phyloP scores from a whole-genome alignment of 2,797 vertebrate genomes.

The Enteromius fasciolatus region DNA sequence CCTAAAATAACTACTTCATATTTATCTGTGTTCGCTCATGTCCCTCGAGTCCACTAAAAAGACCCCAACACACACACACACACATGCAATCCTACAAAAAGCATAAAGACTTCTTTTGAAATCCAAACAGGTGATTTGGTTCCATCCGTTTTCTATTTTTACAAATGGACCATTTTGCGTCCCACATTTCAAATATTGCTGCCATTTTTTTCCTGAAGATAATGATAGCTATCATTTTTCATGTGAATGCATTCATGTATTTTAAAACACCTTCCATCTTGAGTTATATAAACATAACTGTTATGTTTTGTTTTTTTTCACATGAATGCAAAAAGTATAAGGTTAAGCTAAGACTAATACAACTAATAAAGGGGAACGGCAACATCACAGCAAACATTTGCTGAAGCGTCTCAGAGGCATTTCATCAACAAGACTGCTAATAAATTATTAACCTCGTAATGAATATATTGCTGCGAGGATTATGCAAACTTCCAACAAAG shows the following conservation, averaged over 20 bases:
- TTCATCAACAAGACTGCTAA: conserved; percentile 53
- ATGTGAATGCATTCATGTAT: background rate
- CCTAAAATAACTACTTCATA: conserved; percentile 72
- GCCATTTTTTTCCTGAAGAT: background rate
- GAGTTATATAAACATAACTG: conserved; percentile 25
- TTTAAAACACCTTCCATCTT: background rate
- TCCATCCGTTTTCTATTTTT: background rate
- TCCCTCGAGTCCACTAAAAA: conserved; percentile 60
- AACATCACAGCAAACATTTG: conserved; percentile 54
- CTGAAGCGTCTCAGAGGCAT: conserved; percentile 45
- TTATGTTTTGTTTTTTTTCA: background rate
- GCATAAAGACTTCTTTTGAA: background rate
- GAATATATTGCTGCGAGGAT: conserved; percentile 55
- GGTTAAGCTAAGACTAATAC: conserved; percentile 53
- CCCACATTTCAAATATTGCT: background rate
- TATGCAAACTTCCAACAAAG: conserved; percentile 56
- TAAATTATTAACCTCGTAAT: conserved; percentile 59
- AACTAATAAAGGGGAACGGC: conserved; percentile 44
- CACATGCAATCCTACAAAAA: conserved; percentile 65
- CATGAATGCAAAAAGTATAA: conserved; percentile 22
- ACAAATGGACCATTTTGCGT: background rate
- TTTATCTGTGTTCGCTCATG: conserved; percentile 66
- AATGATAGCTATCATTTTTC: background rate
- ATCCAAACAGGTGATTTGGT: background rate
- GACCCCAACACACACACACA: conserved; percentile 47